A percentile compares a stretch with the other conserved stretches of the same genome.
Evolutionary conservation across 2,888 invertebrate species (phyloP).

Genomic region (Schrankia costaestrigalis): DNA sequence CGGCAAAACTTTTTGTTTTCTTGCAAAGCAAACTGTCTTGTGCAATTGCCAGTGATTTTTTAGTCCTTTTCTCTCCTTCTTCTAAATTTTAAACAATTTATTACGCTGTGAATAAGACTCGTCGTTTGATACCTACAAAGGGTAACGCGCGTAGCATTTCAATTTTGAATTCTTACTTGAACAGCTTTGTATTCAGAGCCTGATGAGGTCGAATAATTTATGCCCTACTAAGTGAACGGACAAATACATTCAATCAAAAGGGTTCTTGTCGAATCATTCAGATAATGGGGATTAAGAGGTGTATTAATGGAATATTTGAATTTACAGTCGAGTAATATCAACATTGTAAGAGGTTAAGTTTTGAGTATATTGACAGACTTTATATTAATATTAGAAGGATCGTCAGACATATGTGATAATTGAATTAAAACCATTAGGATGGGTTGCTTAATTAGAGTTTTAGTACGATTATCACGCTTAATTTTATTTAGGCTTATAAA

Average conservation of each 20-base stretch:
- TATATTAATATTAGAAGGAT: too few relatives aligned
- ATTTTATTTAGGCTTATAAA: too few relatives aligned
- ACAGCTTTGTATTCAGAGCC: constrained; percentile 25
- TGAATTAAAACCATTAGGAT: too few relatives aligned
- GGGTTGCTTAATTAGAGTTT: too few relatives aligned
- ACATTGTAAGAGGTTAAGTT: too few relatives aligned
- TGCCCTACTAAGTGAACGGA: constrained; percentile 9
- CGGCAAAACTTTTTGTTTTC: constrained; percentile 34
- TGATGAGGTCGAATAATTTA: constrained; percentile 30
- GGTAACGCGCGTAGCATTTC: constrained; percentile 35
- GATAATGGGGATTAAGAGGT: too few relatives aligned
- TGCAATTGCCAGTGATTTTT: constrained; percentile 23
- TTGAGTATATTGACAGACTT: too few relatives aligned
- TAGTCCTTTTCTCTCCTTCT: constrained; percentile 13
- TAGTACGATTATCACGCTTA: too few relatives aligned
- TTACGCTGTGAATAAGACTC: constrained; percentile 19
- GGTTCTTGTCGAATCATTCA: constrained; percentile 5
- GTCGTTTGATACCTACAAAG: constrained; percentile 22
- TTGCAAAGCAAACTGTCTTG: constrained; percentile 21
- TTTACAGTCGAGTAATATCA: too few relatives aligned
- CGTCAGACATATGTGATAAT: too few relatives aligned
- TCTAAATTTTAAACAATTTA: constrained; percentile 21
- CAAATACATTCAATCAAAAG: constrained; percentile 16
- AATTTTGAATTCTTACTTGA: constrained; percentile 34
- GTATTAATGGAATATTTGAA: too few relatives aligned